Base-by-base conservation (phyloP, 2,888 invertebrate species). In the Meiosimyza decipiens region DNA sequence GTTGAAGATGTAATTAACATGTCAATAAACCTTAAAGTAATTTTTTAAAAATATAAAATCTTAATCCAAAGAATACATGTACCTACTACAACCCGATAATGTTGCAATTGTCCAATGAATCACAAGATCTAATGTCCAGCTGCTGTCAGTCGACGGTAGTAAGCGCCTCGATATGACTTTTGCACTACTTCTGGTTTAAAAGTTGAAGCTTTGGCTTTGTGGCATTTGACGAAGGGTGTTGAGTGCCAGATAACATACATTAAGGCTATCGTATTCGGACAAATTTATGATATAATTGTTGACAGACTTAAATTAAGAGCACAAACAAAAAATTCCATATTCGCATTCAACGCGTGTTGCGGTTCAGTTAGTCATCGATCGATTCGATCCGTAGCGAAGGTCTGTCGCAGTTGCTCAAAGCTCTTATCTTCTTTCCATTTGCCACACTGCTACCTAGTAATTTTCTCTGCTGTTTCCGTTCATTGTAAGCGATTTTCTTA, bases 241-340 rank as follows among this genome's bases (percentile, higher is more conserved):
- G 73, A 75, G 71, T 52, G 72, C 67, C 59, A 73, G 73, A 75
- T 75, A 72, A 75, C 73, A 73, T 69, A 72, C 70, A 73, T 75
- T 72, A 73, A 69, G 65, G 65, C 54, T 76, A 83, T 83, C 81
- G 82, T 77, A 80, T 81, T 81, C 82, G 82, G 84, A 83, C 83
- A 82, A 83, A 82, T 82, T 82, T 82, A 82, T 81, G 82, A 82
- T 82, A 83, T 82, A 82, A 82, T 82, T 84, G 82, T 78, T 78
- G 83, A 77, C 82, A 79, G 78, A 74, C 66, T 73, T 77, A 72
- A 62, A 47, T 13, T 60, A 51, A 47, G 54, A 63, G 55, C 22
- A 52, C 52, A 40, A 33, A 54, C 63, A 62, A 7, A 40, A 18
- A 47, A 57, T 28, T 49, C 59, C 50, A 47, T 64, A 51, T 16